Base-by-base conservation (phyloP, 1,140 invertebrate species). In the Thalassaphorura encarpata region DNA sequence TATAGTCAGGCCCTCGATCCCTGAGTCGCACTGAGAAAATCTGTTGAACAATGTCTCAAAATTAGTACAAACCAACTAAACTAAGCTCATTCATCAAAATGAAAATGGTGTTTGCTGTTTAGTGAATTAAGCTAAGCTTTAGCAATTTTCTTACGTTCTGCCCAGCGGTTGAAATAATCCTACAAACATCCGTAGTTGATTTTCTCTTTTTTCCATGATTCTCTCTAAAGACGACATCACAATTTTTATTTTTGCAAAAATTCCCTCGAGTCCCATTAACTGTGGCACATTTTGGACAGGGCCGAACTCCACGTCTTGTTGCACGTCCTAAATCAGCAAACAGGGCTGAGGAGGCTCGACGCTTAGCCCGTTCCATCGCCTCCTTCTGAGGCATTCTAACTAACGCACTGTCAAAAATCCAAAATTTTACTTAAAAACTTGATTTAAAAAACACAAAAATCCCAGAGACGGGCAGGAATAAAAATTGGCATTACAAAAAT, bases 241-340 rank as follows among this genome's bases (percentile, higher is more conserved):
- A 88, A 8, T 77, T 70, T 70, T 83, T 83, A 67, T 87, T 87
- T 69, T 87, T 88, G 68, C 85, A 89, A 54, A 77, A 79, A 15
- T 80, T 71, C 26, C 83, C 82, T 64, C 83, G 70, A 3, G 83
- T 85, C 1, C 85, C 85, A 72, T 87, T 89, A 50, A 79, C 82
- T 2, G 80, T 83, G 0, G 83, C 82, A 76, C 85, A 89, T 68
- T 87, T 85, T 2, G 81, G 80, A 69, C 85, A 89, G 67, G 83
- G 85, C 60, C 81, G 73, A 0, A 87, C 78, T 58, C 85, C 85
- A 66, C 80, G 75, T 61, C 80, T 70, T 51, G 79, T 86, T 58
- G 77, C 80, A 70, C 76, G 83, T 58, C 83, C 84, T 64, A 83
- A 72, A 73, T 78, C 83, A 66, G 71, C 78, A 67, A 78, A 72